Percentiles rank a stretch among this genome's conserved stretches.
phyloP scores from a whole-genome alignment of 2,113 vertebrate species.

The Anoplopoma fimbria region DNA sequence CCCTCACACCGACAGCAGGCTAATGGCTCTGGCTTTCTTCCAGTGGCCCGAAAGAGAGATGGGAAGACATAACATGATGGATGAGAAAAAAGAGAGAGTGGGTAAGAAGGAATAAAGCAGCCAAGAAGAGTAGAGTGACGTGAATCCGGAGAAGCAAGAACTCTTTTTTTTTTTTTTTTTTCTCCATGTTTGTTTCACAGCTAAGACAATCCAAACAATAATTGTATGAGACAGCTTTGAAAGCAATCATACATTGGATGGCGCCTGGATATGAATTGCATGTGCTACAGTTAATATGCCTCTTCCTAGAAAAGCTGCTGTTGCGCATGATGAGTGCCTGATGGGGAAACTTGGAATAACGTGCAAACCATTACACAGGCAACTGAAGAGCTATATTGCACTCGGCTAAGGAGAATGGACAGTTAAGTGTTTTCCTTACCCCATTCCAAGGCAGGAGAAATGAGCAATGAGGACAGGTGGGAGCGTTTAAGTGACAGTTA shows the following conservation, averaged over 20 bases:
- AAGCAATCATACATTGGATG: slow-evolving; percentile 54
- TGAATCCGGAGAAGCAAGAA: slow-evolving; percentile 41
- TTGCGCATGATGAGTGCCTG: slow-evolving; percentile 38
- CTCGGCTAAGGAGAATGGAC: slow-evolving; percentile 47
- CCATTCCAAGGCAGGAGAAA: slow-evolving; percentile 41
- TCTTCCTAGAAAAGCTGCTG: slow-evolving; percentile 32
- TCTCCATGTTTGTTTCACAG: slow-evolving; percentile 39
- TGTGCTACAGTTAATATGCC: slow-evolving; percentile 6
- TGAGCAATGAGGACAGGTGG: slow-evolving; percentile 58
- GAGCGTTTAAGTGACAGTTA: slow-evolving; percentile 52
- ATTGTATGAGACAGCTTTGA: slow-evolving; percentile 40
- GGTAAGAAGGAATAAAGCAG: slow-evolving; percentile 41
- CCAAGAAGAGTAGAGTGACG: slow-evolving; percentile 33
- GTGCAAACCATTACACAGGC: slow-evolving; percentile 44
- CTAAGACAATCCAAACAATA: slow-evolving; percentile 23
- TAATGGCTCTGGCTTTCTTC: slow-evolving; percentile 77
- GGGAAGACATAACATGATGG: slow-evolving; percentile 42
- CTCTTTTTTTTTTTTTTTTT: no score
- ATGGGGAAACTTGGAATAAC: slow-evolving; percentile 38
- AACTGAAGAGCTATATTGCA: slow-evolving; percentile 38
- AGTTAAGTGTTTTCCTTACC: slow-evolving; percentile 54
- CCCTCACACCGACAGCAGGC: slow-evolving; percentile 71
- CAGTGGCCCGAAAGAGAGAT: slow-evolving; percentile 60
- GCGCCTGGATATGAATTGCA: slow-evolving; percentile 32
- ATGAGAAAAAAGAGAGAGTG: slow-evolving; percentile 29